These are phyloP conservation scores for Theristus sp. DNA, from an alignment of 2,888 invertebrate species.

Conservation along the genomic window DNA sequence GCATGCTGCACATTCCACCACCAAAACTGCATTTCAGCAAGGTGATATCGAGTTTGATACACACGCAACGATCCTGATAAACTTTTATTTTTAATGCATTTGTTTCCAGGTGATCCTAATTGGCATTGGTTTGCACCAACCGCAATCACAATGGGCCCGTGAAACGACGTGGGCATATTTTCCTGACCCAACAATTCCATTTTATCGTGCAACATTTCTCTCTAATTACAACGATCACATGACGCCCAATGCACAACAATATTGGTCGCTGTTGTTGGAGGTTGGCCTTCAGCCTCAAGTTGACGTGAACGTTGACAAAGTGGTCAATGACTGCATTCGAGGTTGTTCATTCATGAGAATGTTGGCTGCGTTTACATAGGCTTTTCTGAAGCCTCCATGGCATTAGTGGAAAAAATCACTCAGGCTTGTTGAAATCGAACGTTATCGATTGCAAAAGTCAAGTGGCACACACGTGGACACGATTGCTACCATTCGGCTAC, in stretches of 20 bases:
- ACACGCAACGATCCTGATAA: no score
- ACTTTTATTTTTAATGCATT: no score
- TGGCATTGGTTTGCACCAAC: not conserved
- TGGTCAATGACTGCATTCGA: not conserved
- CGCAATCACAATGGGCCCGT: not conserved
- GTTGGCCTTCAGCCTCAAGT: not conserved
- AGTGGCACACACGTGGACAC: not conserved
- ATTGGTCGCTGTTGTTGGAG: not conserved
- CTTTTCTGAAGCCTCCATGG: no score
- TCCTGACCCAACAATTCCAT: not conserved
- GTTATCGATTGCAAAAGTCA: not conserved
- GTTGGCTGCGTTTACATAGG: no score
- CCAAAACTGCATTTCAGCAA: not conserved
- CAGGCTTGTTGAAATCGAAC: not conserved
- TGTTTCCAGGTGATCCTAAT: not conserved
- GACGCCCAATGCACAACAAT: not conserved
- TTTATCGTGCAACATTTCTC: not conserved
- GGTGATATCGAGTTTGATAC: no score
- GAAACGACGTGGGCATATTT: not conserved
- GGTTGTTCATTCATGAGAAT: not conserved
- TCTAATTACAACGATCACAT: not conserved
- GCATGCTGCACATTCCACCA: not conserved
- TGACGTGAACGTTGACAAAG: not conserved
- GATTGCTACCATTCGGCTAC: not conserved
- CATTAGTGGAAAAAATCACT: no score